phyloP scores from a whole-genome alignment of 35 echinoderm and acorn worm genomes.

The Apostichopus parvimensis region DNA sequence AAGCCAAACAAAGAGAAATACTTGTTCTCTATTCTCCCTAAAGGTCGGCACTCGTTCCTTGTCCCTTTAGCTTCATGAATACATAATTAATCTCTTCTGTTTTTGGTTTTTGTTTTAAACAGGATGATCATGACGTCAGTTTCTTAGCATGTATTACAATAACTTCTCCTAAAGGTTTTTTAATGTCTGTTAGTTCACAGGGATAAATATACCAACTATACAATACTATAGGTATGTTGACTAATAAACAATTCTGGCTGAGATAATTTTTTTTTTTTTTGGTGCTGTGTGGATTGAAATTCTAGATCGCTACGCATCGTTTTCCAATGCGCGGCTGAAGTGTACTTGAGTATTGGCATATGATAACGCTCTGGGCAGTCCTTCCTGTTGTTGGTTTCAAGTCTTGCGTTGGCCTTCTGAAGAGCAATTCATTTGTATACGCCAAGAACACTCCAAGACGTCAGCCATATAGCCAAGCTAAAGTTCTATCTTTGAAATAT shows the following conservation, averaged over 20 bases:
- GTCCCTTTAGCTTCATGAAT: background rate
- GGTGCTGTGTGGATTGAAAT: background rate
- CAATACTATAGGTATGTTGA: background rate
- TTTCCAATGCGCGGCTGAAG: conserved; percentile 8
- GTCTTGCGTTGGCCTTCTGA: conserved; percentile 14
- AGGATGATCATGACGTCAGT: background rate
- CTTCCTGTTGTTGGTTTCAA: conserved; percentile 28
- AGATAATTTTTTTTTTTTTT: background rate
- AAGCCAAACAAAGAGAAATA: background rate
- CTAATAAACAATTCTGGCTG: background rate
- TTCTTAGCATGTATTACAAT: background rate
- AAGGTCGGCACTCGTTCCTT: background rate
- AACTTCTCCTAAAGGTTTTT: background rate
- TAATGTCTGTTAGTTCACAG: background rate
- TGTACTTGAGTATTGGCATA: conserved; percentile 4
- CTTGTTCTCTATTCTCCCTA: background rate
- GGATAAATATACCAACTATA: no score
- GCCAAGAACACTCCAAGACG: conserved; percentile 27
- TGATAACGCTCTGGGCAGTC: conserved; percentile 26
- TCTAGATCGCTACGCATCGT: background rate
- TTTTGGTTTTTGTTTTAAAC: background rate
- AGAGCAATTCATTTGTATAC: conserved; percentile 29
- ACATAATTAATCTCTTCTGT: background rate
- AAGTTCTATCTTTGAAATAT: background rate
- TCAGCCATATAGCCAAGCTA: background rate